Conservation (phyloP, 2,797 vertebrate species). For the Megalops cyprinoides region DNA sequence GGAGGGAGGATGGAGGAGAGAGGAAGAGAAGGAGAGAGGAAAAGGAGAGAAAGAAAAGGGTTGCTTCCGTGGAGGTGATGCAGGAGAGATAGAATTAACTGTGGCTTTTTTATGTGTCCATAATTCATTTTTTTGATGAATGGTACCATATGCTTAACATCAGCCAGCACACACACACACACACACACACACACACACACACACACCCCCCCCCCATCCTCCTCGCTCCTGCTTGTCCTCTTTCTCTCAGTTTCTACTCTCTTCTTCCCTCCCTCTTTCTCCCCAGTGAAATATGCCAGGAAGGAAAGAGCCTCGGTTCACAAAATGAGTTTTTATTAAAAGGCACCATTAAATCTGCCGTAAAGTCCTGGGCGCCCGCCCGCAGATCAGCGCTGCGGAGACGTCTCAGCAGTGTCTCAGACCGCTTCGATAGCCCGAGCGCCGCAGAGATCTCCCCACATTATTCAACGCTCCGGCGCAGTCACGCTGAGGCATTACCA, state of each 20-base stretch:
- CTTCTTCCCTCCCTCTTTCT: background rate
- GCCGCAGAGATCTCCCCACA: background rate
- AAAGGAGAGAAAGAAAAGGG: background rate
- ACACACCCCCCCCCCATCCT: background rate
- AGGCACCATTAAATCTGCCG: conserved; percentile 7
- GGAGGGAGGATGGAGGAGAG: conserved; percentile 23
- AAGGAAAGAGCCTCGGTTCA: background rate
- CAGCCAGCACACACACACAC: background rate
- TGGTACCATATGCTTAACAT: conserved; percentile 5
- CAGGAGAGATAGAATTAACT: conserved; percentile 24
- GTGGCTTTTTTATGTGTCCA: conserved; percentile 11
- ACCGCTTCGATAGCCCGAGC: background rate
- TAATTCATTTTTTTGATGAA: conserved; percentile 29
- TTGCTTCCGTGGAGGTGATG: background rate
- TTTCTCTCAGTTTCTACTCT: background rate
- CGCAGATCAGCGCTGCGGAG: background rate
- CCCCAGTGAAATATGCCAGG: background rate
- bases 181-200: background rate
- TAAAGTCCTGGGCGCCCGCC: background rate
- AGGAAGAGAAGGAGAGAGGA: conserved; percentile 21
- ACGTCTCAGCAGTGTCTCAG: background rate
- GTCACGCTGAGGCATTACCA: conserved; percentile 1
- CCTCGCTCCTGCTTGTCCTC: background rate
- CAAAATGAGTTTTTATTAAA: conserved; percentile 18
- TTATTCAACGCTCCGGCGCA: background rate